Evolutionary conservation across 2,797 vertebrate genomes (phyloP).

Genomic region (Labeo calbasu): DNA sequence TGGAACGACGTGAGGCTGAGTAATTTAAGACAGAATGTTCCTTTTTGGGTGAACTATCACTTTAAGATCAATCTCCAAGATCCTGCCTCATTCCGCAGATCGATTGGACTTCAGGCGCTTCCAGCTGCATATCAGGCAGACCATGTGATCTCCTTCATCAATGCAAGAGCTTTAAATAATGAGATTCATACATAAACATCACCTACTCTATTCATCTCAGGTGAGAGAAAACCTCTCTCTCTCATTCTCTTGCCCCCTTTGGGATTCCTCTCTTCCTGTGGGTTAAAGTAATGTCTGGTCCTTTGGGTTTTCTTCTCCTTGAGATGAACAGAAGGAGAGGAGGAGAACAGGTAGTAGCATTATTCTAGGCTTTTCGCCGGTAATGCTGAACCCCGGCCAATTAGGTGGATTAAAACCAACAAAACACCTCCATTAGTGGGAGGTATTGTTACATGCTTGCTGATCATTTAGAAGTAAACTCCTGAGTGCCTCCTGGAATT

Average conservation of each 20-base stretch:
- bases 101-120: constrained; percentile 10
- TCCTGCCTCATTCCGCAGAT: not conserved
- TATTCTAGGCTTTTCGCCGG: constrained; percentile 61
- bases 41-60: not conserved
- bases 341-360: constrained; percentile 72
- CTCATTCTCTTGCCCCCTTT: constrained; percentile 43
- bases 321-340: constrained; percentile 62
- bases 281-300: constrained; percentile 62
- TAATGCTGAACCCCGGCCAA: constrained; percentile 74
- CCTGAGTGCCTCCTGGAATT: constrained; percentile 74
- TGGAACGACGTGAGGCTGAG: too few relatives aligned
- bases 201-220: constrained; percentile 70
- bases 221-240: constrained; percentile 50
- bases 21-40: too few relatives aligned
- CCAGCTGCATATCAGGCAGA: constrained; percentile 20
- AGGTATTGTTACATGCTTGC: constrained; percentile 79
- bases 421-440: constrained; percentile 79
- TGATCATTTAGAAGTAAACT: constrained; percentile 67
- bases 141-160: constrained; percentile 8
- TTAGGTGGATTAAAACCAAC: constrained; percentile 83
- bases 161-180: constrained; percentile 33
- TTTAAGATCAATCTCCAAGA: constrained; percentile 11
- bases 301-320: constrained; percentile 70
- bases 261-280: constrained; percentile 42
- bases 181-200: constrained; percentile 77